Percentiles rank a stretch among this genome's conserved stretches.
These are phyloP conservation scores for Ahaetulla prasina DNA, from an alignment of 2,113 vertebrate species.

Conservation along the genomic window DNA sequence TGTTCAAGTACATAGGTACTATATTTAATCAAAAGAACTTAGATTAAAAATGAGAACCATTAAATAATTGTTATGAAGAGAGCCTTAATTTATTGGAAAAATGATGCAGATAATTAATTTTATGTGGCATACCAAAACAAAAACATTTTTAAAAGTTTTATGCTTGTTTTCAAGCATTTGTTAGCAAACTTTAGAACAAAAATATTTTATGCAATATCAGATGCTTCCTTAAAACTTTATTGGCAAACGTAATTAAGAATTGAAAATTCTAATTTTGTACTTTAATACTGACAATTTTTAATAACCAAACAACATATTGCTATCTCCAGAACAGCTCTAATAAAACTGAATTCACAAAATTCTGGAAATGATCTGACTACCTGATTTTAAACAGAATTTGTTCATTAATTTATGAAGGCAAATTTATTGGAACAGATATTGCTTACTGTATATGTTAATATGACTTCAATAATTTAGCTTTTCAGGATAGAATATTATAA, in stretches of 20 bases:
- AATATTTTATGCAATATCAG: background rate
- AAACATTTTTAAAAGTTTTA: background rate
- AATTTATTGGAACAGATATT: background rate
- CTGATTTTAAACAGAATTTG: background rate
- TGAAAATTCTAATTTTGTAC: background rate
- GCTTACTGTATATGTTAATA: background rate
- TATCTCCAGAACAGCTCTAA: background rate
- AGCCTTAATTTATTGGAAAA: background rate
- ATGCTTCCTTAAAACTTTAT: background rate
- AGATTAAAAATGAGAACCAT: slow-evolving; percentile 9
- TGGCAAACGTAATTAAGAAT: background rate
- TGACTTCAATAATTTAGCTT: background rate
- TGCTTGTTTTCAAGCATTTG: background rate
- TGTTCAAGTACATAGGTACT: slow-evolving; percentile 29
- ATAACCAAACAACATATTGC: background rate
- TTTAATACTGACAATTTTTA: background rate
- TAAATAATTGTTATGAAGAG: slow-evolving; percentile 2
- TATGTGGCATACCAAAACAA: background rate
- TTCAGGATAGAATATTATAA: background rate
- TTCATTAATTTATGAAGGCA: background rate
- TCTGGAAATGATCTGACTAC: background rate
- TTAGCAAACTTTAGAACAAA: background rate
- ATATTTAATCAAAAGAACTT: background rate
- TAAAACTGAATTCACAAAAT: background rate
- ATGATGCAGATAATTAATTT: background rate